Evolutionary conservation across 2,888 invertebrate genomes (phyloP), one percentile per base, ranked within the genome.

Genomic region (Drosophila borealis): DNA sequence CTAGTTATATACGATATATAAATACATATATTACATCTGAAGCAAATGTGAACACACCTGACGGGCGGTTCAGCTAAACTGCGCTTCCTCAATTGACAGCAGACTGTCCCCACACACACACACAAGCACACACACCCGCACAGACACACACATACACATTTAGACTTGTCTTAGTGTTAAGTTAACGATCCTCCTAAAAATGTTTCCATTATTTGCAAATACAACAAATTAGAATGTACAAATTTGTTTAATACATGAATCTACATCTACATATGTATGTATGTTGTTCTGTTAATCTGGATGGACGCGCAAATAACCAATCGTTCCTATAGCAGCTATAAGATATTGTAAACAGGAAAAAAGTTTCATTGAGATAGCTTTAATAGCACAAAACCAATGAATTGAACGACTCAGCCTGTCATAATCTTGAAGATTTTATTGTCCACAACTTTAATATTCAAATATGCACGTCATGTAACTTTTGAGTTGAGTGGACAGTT

Each of bases 191-290:
- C 46, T 56, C 44, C 61, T 50, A 13, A 60, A 61, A 60, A 25
- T 66, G 67, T 60, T 60, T 44, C 29, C 53, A 42, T 74, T 41
- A 78, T 68, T 78, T 67, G 78, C 83, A 80, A 77, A 80, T 80
- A 80, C 66, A 86, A 77, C 67, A 74, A 84, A 76, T 68, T 70
- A 78, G 80, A 55, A 75, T 79, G 82, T 78, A 83, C 55, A 66
- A 78, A 78, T 67, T 39, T 54, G 56, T 78, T 66, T 33, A 60
- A 65, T 77, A 56, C 44, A 45, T 44, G 34, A 53, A 41, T 33
- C n/a, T n/a, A 25, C 14, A n/a, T 51, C 14, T 51, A 9, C 14
- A n/a, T 17, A 49, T n/a, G 9, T 8, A 29, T 10, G 4, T 13
- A 14, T 10, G 5, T 42, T 51, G 14, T 37, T 14, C n/a, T 51